Conservation (phyloP, 2,797 vertebrate genomes). For the Propithecus deckenii region DNA sequence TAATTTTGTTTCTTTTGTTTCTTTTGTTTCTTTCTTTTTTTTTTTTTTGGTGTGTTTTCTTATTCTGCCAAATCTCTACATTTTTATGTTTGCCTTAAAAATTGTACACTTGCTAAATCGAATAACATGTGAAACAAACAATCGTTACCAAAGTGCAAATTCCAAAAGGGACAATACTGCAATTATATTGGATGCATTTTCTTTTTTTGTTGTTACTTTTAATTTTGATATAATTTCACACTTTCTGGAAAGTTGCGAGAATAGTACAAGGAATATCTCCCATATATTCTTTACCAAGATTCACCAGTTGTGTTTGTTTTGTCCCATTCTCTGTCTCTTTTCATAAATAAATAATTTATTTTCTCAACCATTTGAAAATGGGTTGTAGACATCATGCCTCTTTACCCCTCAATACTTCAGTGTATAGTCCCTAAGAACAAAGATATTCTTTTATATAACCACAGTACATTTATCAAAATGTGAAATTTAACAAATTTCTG, state of each 20-base stretch:
- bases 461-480: background rate
- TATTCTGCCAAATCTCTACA: background rate
- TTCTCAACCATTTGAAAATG: slow-evolving; percentile 15
- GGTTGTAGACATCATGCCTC: background rate
- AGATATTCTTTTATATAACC: background rate
- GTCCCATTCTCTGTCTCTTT: background rate
- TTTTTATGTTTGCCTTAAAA: slow-evolving; percentile 36
- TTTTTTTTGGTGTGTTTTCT: background rate
- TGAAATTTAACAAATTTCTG: background rate
- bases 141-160: slow-evolving; percentile 1
- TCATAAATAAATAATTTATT: background rate
- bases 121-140: background rate
- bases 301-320: background rate
- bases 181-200: background rate
- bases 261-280: background rate
- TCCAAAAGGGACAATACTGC: background rate
- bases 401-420: background rate
- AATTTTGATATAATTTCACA: slow-evolving; percentile 39
- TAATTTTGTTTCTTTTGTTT: background rate
- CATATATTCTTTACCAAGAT: background rate
- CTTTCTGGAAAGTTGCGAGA: slow-evolving; percentile 20
- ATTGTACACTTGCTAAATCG: background rate
- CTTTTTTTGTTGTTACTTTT: slow-evolving; percentile 1
- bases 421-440: background rate
- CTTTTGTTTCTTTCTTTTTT: background rate